Conservation (phyloP, 1,140 invertebrate genomes). For the Penaeus japonicus region DNA sequence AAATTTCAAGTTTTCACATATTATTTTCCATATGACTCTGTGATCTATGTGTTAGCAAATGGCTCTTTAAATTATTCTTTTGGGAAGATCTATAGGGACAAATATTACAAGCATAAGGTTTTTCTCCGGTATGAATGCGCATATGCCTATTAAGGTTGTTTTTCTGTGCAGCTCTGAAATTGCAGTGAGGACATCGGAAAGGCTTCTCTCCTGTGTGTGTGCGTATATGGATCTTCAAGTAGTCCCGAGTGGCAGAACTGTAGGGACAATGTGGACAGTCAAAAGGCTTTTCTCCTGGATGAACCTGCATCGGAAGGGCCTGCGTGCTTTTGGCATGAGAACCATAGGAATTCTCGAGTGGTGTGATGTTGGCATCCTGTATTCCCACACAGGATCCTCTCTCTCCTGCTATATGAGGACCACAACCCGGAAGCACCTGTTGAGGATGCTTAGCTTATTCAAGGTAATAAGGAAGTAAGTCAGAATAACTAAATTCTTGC, state of each 20-base stretch:
- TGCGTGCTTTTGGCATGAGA: background rate
- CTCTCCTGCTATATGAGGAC: background rate
- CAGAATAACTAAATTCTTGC: background rate
- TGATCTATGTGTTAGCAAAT: too few relatives aligned
- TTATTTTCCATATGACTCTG: too few relatives aligned
- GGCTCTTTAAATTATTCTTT: too few relatives aligned
- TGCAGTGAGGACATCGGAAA: conserved; percentile 75
- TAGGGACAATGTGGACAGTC: conserved; percentile 26
- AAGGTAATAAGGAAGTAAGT: background rate
- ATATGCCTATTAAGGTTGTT: conserved; percentile 18
- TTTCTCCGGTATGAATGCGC: conserved; percentile 75
- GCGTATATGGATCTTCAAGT: conserved; percentile 23
- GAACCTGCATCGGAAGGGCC: background rate
- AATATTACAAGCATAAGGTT: conserved; percentile 72
- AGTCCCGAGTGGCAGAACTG: conserved; percentile 4
- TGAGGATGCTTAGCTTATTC: background rate
- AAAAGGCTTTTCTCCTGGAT: conserved; percentile 41
- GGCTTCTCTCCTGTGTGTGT: conserved; percentile 76
- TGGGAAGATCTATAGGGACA: too few relatives aligned
- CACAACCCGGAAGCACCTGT: background rate
- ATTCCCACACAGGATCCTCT: background rate
- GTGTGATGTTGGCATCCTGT: background rate
- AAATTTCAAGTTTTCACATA: too few relatives aligned
- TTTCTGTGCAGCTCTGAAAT: conserved; percentile 16
- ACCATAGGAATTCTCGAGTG: background rate